These are phyloP conservation scores for Macrosoma leucophasiata DNA, from an alignment of 2,888 invertebrate species.

Conservation along the genomic window DNA sequence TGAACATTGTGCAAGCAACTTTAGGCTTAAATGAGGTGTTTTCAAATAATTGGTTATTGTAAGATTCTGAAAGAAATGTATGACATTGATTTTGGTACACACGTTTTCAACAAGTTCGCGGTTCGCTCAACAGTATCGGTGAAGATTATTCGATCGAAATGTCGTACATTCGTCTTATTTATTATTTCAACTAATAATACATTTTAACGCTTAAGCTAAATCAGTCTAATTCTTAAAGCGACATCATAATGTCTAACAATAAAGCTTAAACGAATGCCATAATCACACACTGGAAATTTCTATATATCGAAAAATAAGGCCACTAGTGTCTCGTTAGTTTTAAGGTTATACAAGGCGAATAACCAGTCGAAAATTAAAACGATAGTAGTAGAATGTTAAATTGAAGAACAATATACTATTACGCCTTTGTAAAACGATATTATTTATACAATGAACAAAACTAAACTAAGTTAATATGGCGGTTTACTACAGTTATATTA, in stretches of 20 bases:
- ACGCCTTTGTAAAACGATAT: conserved; percentile 27
- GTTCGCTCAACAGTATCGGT: conserved; percentile 9
- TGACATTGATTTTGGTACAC: background rate
- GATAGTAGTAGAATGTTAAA: conserved; percentile 17
- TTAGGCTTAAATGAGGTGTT: too few relatives aligned
- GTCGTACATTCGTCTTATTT: conserved; percentile 53
- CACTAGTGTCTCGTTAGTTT: conserved; percentile 43
- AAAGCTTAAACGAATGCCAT: conserved; percentile 68
- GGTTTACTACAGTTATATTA: conserved; percentile 32
- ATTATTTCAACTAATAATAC: conserved; percentile 66
- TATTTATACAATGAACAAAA: conserved; percentile 31
- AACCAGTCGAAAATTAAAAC: conserved; percentile 33
- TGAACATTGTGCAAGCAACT: too few relatives aligned
- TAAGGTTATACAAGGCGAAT: conserved; percentile 35
- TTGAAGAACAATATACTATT: conserved; percentile 26
- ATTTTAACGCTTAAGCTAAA: conserved; percentile 72
- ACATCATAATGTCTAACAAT: conserved; percentile 67
- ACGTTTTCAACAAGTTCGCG: conserved; percentile 7
- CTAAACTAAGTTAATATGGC: conserved; percentile 49
- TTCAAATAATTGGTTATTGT: too few relatives aligned
- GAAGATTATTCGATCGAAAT: conserved; percentile 44
- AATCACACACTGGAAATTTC: conserved; percentile 68
- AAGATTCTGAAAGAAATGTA: conserved; percentile 8
- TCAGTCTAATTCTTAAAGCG: conserved; percentile 76
- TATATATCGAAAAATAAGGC: conserved; percentile 52